Evolutionary conservation across 2,113 vertebrate species (phyloP).

Genomic region (Nothobranchius kuhntae): DNA sequence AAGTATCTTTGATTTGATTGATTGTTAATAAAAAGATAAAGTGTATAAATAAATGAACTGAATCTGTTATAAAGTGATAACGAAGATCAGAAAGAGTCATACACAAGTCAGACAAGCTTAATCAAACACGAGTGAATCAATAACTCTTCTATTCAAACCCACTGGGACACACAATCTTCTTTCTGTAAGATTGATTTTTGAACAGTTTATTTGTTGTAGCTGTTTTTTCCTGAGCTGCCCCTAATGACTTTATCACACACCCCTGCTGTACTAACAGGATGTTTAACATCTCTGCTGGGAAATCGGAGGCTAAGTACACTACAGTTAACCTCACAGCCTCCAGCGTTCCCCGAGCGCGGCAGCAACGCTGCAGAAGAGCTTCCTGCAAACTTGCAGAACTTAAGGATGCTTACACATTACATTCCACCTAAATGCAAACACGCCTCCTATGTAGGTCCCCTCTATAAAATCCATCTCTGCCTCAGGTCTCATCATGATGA

Average conservation of each 20-base stretch:
- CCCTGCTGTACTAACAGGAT: constrained; percentile 24
- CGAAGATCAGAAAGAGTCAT: constrained; percentile 27
- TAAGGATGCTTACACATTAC: constrained; percentile 25
- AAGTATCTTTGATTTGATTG: too few relatives aligned
- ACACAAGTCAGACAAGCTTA: constrained; percentile 27
- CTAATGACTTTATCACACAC: constrained; percentile 42
- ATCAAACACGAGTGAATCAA: constrained; percentile 54
- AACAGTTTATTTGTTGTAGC: constrained; percentile 23
- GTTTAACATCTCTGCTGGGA: constrained; percentile 25
- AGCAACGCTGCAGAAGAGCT: constrained; percentile 8
- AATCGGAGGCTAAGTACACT: constrained; percentile 25
- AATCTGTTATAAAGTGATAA: neutral
- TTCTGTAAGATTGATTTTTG: constrained; percentile 45
- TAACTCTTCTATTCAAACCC: constrained; percentile 10
- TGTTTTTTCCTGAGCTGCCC: constrained; percentile 23
- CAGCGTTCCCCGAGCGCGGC: neutral
- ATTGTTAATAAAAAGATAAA: neutral
- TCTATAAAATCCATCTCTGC: constrained; percentile 28
- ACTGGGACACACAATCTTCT: constrained; percentile 22
- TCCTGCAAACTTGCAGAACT: constrained; percentile 32
- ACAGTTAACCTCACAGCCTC: constrained; percentile 29
- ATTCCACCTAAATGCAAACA: constrained; percentile 16
- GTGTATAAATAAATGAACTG: neutral
- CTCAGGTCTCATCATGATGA: constrained; percentile 21
- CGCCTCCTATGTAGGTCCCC: constrained; percentile 2